Conservation (phyloP, 2,113 vertebrate genomes). For the Arenaria interpres region DNA sequence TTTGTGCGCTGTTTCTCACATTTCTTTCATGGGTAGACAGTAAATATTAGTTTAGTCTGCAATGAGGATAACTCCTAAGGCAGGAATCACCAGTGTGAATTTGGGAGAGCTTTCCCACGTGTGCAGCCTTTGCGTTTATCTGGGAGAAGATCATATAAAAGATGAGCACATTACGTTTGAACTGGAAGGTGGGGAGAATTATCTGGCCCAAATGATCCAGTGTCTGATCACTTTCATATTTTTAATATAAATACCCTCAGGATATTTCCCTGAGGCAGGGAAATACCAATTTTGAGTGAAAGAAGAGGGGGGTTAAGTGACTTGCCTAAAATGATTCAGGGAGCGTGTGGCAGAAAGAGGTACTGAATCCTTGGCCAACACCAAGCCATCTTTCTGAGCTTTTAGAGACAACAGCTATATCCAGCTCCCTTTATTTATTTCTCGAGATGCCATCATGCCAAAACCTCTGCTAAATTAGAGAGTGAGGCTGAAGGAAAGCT, state of each 20-base stretch:
- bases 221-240: not conserved
- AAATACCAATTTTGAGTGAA: not conserved
- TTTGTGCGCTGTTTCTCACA: accelerated
- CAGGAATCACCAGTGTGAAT: not conserved
- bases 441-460: constrained; percentile 28
- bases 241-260: not conserved
- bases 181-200: not conserved
- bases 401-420: constrained; percentile 28
- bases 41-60: not conserved
- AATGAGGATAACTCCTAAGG: not conserved
- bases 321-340: not conserved
- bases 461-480: constrained; percentile 61
- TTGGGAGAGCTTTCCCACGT: not conserved
- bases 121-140: accelerated
- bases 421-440: constrained; percentile 55
- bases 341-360: not conserved
- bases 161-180: not conserved
- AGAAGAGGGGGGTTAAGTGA: not conserved
- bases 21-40: not conserved
- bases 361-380: not conserved
- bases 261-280: not conserved
- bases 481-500: constrained; percentile 49
- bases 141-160: not conserved
- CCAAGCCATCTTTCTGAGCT: not conserved
- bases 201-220: not conserved